phyloP scores from a whole-genome alignment of 2,797 vertebrate genomes.

The Columba guinea region DNA sequence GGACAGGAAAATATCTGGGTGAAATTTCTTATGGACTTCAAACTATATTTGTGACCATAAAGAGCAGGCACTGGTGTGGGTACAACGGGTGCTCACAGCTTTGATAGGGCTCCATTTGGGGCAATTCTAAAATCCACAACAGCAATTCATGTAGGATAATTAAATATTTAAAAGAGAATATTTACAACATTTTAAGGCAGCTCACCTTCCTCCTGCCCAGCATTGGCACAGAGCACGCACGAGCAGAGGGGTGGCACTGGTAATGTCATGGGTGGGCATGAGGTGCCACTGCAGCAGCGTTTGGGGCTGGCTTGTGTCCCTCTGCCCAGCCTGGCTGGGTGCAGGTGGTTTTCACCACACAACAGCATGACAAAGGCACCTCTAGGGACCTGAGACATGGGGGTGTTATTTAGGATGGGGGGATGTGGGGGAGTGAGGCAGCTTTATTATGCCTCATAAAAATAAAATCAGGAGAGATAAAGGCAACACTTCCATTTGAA shows the following conservation, averaged over 20 bases:
- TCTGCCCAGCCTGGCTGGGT: not conserved
- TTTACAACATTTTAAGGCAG: not conserved
- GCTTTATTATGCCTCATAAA: slow-evolving; percentile 6
- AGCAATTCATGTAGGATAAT: not conserved
- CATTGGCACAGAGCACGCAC: accelerated
- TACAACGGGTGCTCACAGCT: not conserved
- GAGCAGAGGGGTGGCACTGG: not conserved
- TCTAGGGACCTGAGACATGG: not conserved
- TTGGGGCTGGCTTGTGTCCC: not conserved
- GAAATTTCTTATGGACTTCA: not conserved
- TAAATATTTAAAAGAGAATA: not conserved
- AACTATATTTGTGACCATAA: not conserved
- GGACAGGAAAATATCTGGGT: not conserved
- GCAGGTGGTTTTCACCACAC: not conserved
- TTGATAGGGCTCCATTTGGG: not conserved
- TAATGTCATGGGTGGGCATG: not conserved
- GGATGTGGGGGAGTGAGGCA: not conserved
- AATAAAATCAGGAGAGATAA: slow-evolving; percentile 45
- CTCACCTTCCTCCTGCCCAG: not conserved
- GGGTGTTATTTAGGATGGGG: not conserved
- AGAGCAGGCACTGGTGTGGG: not conserved
- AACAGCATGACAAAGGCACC: not conserved
- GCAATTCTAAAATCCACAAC: not conserved
- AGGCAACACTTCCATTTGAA: slow-evolving; percentile 54
- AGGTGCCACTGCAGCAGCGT: not conserved